These are phyloP conservation scores for cat (Felis catus) DNA, from an alignment of 2,113 vertebrate species.

Conservation along the genomic window F.catus_Fca126_mat1.0 CM031428.1:30085501-30086000, in stretches of 20 bases:
- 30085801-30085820: neutral
- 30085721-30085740: neutral
- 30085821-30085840: neutral
- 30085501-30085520: too few relatives aligned
- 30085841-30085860: neutral
- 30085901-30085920: neutral
- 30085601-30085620: neutral
- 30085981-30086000: neutral
- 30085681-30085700: neutral
- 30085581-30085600: neutral
- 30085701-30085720: neutral
- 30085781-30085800: neutral
- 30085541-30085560: neutral
- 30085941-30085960: neutral
- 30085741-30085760: neutral
- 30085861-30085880: neutral
- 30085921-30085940: too few relatives aligned
- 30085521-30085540: neutral
- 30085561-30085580: neutral
- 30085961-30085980: neutral
- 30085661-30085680: neutral
- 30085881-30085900: neutral
- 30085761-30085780: neutral
- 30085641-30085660: neutral
- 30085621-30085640: neutral